phyloP scores from a whole-genome alignment of 2,888 invertebrate genomes.

The Ceramica pisi region DNA sequence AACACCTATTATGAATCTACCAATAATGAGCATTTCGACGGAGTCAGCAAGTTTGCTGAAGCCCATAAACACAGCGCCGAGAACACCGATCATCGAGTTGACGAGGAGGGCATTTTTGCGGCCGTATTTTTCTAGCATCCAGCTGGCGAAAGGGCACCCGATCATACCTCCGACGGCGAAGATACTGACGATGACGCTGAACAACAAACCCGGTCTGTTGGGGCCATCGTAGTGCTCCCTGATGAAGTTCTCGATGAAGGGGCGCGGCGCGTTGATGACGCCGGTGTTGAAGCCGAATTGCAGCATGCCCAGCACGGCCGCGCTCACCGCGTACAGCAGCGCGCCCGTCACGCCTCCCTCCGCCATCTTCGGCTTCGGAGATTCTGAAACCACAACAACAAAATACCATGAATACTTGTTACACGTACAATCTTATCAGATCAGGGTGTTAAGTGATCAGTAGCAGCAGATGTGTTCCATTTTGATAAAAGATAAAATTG shows the following conservation, averaged over 20 bases:
- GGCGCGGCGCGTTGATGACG: conserved; percentile 93
- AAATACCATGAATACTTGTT: conserved; percentile 10
- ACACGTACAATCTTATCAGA: conserved; percentile 41
- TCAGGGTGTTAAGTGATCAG: conserved; percentile 25
- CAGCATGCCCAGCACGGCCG: conserved; percentile 93
- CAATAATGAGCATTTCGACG: conserved; percentile 93
- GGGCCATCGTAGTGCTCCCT: conserved; percentile 87
- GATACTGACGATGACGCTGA: conserved; percentile 93
- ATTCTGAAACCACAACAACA: conserved; percentile 73
- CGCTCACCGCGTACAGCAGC: conserved; percentile 92
- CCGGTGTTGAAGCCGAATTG: conserved; percentile 94
- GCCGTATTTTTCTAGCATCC: conserved; percentile 93
- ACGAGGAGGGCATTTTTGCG: conserved; percentile 92
- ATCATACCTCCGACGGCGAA: conserved; percentile 95
- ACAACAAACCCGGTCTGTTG: conserved; percentile 86
- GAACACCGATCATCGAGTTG: conserved; percentile 92
- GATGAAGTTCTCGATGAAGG: conserved; percentile 92
- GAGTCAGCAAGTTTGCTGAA: conserved; percentile 92
- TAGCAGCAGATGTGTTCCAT: conserved; percentile 22
- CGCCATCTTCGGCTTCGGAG: conserved; percentile 77
- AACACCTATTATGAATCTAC: conserved; percentile 93
- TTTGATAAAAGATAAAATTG: conserved; percentile 52
- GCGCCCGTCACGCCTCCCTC: conserved; percentile 90
- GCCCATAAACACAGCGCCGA: conserved; percentile 93
- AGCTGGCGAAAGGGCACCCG: conserved; percentile 94